Percentiles rank a stretch among this genome's conserved stretches.
Conservation (phyloP, 2,113 vertebrate species). For the Phocoena sinus region DNA sequence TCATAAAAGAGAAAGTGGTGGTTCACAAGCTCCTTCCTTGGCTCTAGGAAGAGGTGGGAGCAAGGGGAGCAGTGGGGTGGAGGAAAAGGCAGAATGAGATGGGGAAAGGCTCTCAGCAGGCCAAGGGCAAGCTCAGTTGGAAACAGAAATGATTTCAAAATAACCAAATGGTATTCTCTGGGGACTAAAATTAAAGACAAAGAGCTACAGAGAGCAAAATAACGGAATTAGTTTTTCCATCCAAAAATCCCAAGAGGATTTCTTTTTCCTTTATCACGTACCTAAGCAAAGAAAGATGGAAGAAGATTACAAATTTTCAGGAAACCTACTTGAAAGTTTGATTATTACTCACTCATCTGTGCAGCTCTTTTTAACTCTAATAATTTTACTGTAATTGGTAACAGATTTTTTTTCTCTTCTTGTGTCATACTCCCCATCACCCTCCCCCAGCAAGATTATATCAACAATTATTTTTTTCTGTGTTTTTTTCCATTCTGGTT, state of each 20-base stretch:
- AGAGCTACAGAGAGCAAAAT: constrained; percentile 1
- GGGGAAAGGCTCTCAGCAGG: not conserved
- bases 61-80: not conserved
- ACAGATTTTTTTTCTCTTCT: constrained; percentile 21
- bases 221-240: constrained; percentile 1
- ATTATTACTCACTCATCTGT: constrained; percentile 14
- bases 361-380: constrained; percentile 19
- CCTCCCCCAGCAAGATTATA: constrained; percentile 59
- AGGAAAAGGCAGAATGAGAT: not conserved
- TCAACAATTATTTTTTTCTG: constrained; percentile 54
- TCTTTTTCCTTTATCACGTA: not conserved
- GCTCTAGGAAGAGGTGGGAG: not conserved
- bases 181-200: constrained; percentile 22
- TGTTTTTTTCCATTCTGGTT: constrained; percentile 51
- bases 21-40: not conserved
- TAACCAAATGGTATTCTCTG: constrained; percentile 18
- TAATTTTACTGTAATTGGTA: constrained; percentile 46
- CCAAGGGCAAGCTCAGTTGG: not conserved
- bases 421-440: not conserved
- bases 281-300: not conserved
- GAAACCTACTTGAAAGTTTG: not conserved
- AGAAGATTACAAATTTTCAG: not conserved
- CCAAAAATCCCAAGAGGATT: not conserved
- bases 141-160: constrained; percentile 37
- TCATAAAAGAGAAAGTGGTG: not conserved